Evolutionary conservation across 2,888 invertebrate genomes (phyloP).

Genomic region (Rhimphoctona megacephalus): DNA sequence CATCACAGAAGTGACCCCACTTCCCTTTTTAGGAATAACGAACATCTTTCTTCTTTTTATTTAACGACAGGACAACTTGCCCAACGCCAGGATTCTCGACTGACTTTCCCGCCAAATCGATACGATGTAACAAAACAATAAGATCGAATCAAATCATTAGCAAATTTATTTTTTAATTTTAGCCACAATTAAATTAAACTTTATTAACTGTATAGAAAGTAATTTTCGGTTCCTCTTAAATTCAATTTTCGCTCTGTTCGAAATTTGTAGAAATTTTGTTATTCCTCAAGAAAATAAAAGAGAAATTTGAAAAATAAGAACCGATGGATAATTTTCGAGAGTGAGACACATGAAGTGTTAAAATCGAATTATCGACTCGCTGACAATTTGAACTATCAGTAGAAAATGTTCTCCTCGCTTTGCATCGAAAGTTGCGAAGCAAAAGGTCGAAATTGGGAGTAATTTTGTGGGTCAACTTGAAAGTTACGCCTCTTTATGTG

Average conservation of each 20-base stretch:
- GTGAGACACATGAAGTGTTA: constrained; percentile 48
- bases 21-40: constrained; percentile 60
- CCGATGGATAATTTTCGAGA: constrained; percentile 26
- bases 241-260: no score
- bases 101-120: neutral
- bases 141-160: neutral
- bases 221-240: neutral
- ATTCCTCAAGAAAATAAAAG: neutral
- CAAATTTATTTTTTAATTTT: no score
- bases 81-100: constrained; percentile 14
- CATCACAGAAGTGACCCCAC: constrained; percentile 58
- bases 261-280: no score
- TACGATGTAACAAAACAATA: neutral
- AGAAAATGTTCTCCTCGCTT: neutral
- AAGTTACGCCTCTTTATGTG: neutral
- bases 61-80: constrained; percentile 1
- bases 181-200: no score
- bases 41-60: constrained; percentile 48
- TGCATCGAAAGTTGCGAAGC: neutral
- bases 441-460: neutral
- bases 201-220: no score
- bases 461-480: neutral
- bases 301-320: neutral
- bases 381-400: constrained; percentile 5
- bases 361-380: constrained; percentile 51